Evolutionary conservation across 2,888 invertebrate genomes (phyloP), one percentile per base, ranked within the genome.

Genomic region (Brassicogethes aeneus): DNA sequence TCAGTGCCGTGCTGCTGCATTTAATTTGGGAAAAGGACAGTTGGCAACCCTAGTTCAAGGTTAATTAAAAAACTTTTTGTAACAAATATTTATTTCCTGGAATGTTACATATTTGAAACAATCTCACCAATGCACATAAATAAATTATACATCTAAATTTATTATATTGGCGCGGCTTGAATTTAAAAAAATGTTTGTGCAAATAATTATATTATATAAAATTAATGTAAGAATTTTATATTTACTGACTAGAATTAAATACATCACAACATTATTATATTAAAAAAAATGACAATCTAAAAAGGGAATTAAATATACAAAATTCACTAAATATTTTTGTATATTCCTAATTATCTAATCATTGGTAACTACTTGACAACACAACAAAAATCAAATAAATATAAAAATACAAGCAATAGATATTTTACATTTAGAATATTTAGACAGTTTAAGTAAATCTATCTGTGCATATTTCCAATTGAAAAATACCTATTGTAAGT

Each of bases 81-180:
- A 64, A 64, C 61, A 64, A 62, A 61, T 59, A 56, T 63, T 61
- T 63, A 63, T 61, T 63, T 64, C 57, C 52, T 64, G 66, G 66
- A 67, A 67, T 67, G 66, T 66, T 65, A 63, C 62, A 62, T 44
- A 40, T 43, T 47, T 37, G 43, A 47, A 46, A 42, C 48, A 52
- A 52, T 51, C 46, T 46, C 48, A 47, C 47, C 41, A 17, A 45
- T 41, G 45, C 43, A 50, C 47, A 53, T 51, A 54, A 50, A 47
- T 45, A 47, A 47, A 29, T 45, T 45, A 44, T n/a, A n/a, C n/a
- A 39, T 41, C 37, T 43, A 41, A 41, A 49, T 41, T n/a, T n/a
- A n/a, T n/a, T n/a, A 43, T 43, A 45, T 53, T 46, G 47, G 45
- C 43, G 47, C 36, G 43, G 41, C 44, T 47, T 50, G 42, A 45